Evolutionary conservation across 2,113 vertebrate genomes (phyloP), one percentile per base, ranked within the genome.

Genomic region (Lepus europaeus): DNA sequence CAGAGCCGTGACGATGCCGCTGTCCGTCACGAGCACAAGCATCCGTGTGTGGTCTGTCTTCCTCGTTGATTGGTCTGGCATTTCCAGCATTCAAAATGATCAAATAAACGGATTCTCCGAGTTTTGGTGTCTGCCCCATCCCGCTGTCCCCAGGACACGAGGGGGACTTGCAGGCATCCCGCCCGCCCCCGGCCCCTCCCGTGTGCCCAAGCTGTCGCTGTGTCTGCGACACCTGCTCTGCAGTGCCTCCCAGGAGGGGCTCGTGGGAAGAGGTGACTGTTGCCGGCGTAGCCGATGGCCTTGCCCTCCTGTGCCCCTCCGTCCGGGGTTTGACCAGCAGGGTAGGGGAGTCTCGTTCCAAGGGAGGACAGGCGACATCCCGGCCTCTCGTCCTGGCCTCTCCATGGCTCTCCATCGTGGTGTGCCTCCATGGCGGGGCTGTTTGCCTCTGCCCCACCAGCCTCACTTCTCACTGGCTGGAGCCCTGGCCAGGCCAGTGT

Each of bases 11-110:
- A 93, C n/a, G 97, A 95, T 96, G 96, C 97, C 94, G 96, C 96
- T 87, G 89, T 97, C 98, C 91, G 73, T 90, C 86, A 89, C 93
- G 97, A 98, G 96, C 80, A 95, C 98, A 92, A 97, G 95, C 95
- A 10, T 97, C 93, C 84, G 93, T 97, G 97, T 36, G 56, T 68
- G 81, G 51, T 63, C 79, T 90, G 92, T 98, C 98, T 95, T 97
- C 97, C 96, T 89, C 97, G 98, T 98, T 85, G 87, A 81, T 97
- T 73, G 68, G 97, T 97, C 97, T 81, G 93, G 87, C 86, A 29
- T 98, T 95, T 97, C 97, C 88, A 96, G 96, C 98, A 97, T 98
- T 98, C 45, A 96, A 97, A 97, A 88, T 97, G 94, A 97, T 97
- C 94, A 89, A 97, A 96, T 98, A 96, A 97, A 97, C 36, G 53